These are phyloP conservation scores for Drusus annulatus DNA, from an alignment of 1,140 invertebrate species.

Conservation along the genomic window DNA sequence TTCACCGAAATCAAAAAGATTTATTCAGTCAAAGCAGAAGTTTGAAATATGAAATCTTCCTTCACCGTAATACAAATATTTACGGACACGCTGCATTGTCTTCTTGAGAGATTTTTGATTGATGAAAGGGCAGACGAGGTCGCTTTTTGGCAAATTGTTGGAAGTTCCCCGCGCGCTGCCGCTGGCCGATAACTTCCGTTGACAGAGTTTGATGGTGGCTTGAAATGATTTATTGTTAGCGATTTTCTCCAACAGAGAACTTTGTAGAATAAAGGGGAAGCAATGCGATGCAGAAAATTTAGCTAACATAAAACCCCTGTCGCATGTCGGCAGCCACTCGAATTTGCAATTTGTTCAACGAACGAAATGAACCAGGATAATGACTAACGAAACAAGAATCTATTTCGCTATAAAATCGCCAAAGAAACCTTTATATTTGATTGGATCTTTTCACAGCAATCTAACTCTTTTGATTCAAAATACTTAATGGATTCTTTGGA, in stretches of 20 bases:
- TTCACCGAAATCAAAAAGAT: too few relatives aligned
- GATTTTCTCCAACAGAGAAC: conserved; percentile 33
- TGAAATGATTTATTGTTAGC: conserved; percentile 46
- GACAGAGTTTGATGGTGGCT: conserved; percentile 43
- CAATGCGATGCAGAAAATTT: conserved; percentile 22
- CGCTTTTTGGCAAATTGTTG: conserved; percentile 23
- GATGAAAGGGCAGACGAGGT: conserved; percentile 25
- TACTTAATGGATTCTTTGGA: too few relatives aligned
- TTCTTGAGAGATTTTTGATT: conserved; percentile 4
- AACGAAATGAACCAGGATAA: neutral
- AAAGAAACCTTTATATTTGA: too few relatives aligned
- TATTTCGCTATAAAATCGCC: neutral
- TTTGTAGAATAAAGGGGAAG: neutral
- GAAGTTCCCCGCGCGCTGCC: neutral
- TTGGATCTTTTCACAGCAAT: too few relatives aligned
- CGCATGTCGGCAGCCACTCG: neutral
- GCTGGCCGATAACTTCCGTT: conserved; percentile 36
- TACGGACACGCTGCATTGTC: conserved; percentile 9
- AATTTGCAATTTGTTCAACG: neutral
- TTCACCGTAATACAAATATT: neutral
- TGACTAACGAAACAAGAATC: neutral
- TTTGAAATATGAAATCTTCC: too few relatives aligned
- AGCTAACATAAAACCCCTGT: neutral
- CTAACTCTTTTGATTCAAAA: too few relatives aligned
- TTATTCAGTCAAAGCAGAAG: too few relatives aligned